phyloP scores from a whole-genome alignment of 2,113 vertebrate species.

The Lampris incognitus region DNA sequence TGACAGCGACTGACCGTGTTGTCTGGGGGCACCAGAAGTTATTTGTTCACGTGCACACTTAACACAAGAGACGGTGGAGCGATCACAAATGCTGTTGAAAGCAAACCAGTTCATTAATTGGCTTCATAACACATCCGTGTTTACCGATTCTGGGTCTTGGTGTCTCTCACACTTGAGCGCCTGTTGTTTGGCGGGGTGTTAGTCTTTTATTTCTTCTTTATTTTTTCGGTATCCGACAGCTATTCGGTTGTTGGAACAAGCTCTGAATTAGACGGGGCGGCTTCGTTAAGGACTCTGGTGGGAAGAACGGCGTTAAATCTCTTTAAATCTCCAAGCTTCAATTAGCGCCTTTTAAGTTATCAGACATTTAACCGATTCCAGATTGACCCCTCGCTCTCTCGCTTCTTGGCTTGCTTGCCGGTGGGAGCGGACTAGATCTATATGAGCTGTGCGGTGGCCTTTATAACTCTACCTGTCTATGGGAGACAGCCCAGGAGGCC shows the following conservation, averaged over 20 bases:
- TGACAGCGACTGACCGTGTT: constrained; percentile 44
- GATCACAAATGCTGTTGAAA: constrained; percentile 22
- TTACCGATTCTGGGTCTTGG: constrained; percentile 12
- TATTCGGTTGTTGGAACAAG: constrained; percentile 31
- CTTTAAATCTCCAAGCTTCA: constrained; percentile 51
- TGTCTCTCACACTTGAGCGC: background rate
- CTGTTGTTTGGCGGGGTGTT: background rate
- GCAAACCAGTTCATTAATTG: constrained; percentile 19
- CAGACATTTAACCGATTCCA: constrained; percentile 57
- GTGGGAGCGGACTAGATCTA: constrained; percentile 39
- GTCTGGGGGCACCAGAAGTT: constrained; percentile 25
- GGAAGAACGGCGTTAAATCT: constrained; percentile 59
- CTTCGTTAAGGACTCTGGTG: constrained; percentile 56
- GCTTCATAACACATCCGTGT: constrained; percentile 16
- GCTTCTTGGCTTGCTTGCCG: constrained; percentile 21
- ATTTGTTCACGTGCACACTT: constrained; percentile 26
- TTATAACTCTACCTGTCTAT: constrained; percentile 17
- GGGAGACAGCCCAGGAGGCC: background rate
- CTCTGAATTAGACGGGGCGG: constrained; percentile 51
- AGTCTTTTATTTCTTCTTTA: constrained; percentile 1
- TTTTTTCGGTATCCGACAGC: constrained; percentile 19
- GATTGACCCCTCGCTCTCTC: constrained; percentile 42
- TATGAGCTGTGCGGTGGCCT: constrained; percentile 23
- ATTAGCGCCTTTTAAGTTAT: constrained; percentile 66
- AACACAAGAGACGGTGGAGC: constrained; percentile 1